Percentiles rank a stretch among this genome's conserved stretches.
Evolutionary conservation across 2,797 vertebrate species (phyloP).

Genomic region (Oreonectes daqikongensis): DNA sequence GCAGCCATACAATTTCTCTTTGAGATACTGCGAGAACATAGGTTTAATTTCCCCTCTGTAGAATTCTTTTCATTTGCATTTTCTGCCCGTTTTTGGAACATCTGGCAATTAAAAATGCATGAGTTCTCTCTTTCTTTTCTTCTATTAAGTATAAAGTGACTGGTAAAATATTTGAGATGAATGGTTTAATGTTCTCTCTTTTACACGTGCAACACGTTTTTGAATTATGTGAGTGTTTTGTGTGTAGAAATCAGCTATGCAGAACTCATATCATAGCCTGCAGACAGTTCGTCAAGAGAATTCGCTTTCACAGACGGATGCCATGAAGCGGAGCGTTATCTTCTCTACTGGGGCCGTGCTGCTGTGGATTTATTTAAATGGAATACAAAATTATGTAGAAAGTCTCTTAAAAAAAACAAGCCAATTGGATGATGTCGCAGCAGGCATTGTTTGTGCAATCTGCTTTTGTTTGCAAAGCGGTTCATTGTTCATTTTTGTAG

Average conservation of each 20-base stretch:
- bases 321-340: slow-evolving; percentile 29
- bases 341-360: slow-evolving; percentile 5
- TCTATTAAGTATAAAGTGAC: not conserved
- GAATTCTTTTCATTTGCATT: not conserved
- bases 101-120: slow-evolving; percentile 13
- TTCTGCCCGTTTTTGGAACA: not conserved
- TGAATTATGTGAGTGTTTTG: slow-evolving; percentile 16
- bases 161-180: not conserved
- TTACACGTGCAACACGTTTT: slow-evolving; percentile 7
- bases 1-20: not conserved
- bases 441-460: slow-evolving; percentile 35
- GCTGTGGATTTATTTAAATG: slow-evolving; percentile 34
- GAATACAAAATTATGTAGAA: slow-evolving; percentile 36
- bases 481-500: slow-evolving; percentile 5
- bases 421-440: slow-evolving; percentile 24
- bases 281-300: slow-evolving; percentile 40
- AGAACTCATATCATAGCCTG: slow-evolving; percentile 17
- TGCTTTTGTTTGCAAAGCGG: slow-evolving; percentile 15
- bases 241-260: slow-evolving; percentile 34
- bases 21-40: not conserved
- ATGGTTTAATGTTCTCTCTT: slow-evolving; percentile 16
- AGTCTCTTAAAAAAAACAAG: slow-evolving; percentile 26
- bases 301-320: slow-evolving; percentile 3
- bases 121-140: not conserved
- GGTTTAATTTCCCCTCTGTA: not conserved